These are phyloP conservation scores for Caenorhabditis inopinata DNA, from an alignment of 1,140 invertebrate species.

Conservation along the genomic window DNA sequence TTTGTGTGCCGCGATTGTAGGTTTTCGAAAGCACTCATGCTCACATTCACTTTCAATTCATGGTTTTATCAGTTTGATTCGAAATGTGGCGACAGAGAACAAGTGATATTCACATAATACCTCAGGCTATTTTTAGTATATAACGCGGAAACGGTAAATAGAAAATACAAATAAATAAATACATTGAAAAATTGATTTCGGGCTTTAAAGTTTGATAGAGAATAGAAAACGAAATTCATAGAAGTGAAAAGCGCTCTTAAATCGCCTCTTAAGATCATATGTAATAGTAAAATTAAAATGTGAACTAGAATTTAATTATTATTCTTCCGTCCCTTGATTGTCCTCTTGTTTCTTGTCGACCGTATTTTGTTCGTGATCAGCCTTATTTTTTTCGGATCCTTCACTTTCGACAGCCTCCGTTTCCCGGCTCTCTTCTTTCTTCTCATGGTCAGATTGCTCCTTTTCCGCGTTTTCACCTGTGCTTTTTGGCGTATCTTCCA, in stretches of 20 bases:
- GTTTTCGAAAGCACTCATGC: not conserved
- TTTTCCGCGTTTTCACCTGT: not conserved
- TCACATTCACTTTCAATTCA: not conserved
- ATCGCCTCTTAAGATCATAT: too few species aligned
- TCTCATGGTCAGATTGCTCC: not conserved
- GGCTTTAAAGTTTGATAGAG: too few species aligned
- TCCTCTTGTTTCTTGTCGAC: too few species aligned
- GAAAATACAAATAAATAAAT: not conserved
- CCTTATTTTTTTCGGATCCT: not conserved
- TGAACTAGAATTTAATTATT: too few species aligned
- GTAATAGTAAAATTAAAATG: too few species aligned
- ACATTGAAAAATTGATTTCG: too few species aligned
- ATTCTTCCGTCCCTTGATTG: too few species aligned
- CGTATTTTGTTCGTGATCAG: too few species aligned
- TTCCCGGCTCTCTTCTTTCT: not conserved
- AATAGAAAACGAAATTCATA: not conserved
- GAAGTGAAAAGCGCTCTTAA: too few species aligned
- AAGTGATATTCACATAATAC: not conserved
- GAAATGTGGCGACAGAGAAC: not conserved
- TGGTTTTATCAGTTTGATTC: not conserved
- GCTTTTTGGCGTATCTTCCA: conserved; percentile 29
- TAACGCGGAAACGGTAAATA: not conserved
- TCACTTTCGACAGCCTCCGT: not conserved
- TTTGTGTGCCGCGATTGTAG: not conserved
- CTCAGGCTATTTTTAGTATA: not conserved